Base-by-base conservation (phyloP, 2,113 vertebrate species). In the Ophthalmolycus amberensis region DNA sequence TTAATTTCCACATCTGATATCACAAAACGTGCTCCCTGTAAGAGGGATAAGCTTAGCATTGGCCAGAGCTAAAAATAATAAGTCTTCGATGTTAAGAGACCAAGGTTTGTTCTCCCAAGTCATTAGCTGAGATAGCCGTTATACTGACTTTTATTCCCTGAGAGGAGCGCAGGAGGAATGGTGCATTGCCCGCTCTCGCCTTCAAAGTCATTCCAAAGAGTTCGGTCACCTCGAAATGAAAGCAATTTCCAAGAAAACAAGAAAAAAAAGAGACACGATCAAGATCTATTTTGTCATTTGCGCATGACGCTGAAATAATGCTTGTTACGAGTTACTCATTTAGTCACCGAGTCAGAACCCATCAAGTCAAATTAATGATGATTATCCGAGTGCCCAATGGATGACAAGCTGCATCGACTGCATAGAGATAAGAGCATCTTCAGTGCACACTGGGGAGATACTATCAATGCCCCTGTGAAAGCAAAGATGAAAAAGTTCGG, bases 1-100 rank as follows among this genome's bases (percentile, higher is more conserved):
- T 96, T 95, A 92, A 95, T 96, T 95, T 95, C 93, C 94, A 94
- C 94, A 95, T 95, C 93, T 95, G 93, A 96, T 95, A 93, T 94
- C 91, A 94, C 93, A 94, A 94, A 95, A 91, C 85, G 90, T 90
- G 91, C 83, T 92, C 90, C 92, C 90, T 93, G 89, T 94, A 94
- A 95, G 92, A 95, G 89, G 93, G 92, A 94, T 94, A 96, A 94
- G 93, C 94, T 93, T 89, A 92, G 93, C 94, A 92, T 90, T 95
- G 94, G 94, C 91, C 92, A 68, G 86, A 90, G 94, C 94, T 96
- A 96, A 96, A 96, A 96, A 96, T 96, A 96, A 94, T 94, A 94
- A 94, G 92, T 93, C 92, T 95, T 93, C 88, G 91, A 96, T 95
- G 95, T 96, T 95, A 95, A 94, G 95, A 95, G 95, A 95, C 94